These are phyloP conservation scores for Neoarius graeffei DNA, from an alignment of 2,113 vertebrate species.

Conservation along the genomic window DNA sequence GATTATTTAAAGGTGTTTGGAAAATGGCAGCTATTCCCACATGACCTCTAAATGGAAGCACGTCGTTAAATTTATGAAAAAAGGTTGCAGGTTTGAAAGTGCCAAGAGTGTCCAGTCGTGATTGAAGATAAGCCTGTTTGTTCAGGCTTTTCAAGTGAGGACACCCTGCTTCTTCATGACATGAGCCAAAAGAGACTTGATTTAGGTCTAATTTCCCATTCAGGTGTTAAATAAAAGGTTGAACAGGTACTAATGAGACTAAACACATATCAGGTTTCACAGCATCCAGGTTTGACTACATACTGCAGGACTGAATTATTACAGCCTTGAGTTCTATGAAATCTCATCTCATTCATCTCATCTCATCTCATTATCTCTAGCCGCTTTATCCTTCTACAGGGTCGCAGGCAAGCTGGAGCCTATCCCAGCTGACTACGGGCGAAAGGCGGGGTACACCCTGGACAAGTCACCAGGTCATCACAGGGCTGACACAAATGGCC, in stretches of 20 bases:
- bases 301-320: too few relatives aligned
- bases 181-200: neutral
- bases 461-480: too few relatives aligned
- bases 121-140: neutral
- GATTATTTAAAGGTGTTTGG: conserved; percentile 18
- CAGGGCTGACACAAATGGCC: too few relatives aligned
- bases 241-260: neutral
- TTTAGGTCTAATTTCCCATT: neutral
- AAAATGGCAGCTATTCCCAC: conserved; percentile 9
- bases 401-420: too few relatives aligned
- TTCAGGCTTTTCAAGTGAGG: neutral
- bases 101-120: neutral
- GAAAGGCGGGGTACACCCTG: too few relatives aligned
- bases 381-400: too few relatives aligned
- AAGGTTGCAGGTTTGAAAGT: neutral
- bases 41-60: neutral
- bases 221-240: neutral
- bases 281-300: too few relatives aligned
- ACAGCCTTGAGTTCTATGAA: too few relatives aligned
- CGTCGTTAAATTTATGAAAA: neutral
- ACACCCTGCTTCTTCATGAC: neutral
- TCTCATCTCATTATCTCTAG: too few relatives aligned
- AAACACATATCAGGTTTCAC: neutral
- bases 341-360: too few relatives aligned
- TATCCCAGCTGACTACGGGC: too few relatives aligned